phyloP scores from a whole-genome alignment of 1,140 invertebrate species.

The Adoxophyes honmai region DNA sequence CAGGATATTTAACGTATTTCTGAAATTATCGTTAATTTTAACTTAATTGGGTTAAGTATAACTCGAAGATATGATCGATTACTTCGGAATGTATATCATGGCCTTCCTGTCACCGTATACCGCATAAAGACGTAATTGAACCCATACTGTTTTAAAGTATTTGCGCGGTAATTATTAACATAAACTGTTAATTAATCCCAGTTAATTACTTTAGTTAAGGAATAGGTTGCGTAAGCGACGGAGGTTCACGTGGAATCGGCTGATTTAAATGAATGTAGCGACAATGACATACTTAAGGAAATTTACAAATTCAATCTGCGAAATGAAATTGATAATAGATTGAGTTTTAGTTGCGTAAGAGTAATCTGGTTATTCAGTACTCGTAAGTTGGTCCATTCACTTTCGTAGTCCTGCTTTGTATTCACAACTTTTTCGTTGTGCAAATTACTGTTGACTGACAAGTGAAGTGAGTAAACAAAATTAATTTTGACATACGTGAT shows the following conservation, averaged over 20 bases:
- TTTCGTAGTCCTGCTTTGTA: too few relatives aligned
- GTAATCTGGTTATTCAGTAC: too few relatives aligned
- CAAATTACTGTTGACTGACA: too few relatives aligned
- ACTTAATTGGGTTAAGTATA: background rate
- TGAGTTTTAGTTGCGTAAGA: too few relatives aligned
- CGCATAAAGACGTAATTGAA: too few relatives aligned
- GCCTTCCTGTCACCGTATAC: background rate
- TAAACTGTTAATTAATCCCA: too few relatives aligned
- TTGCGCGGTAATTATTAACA: too few relatives aligned
- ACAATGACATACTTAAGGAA: slow-evolving; percentile 1
- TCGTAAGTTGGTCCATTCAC: too few relatives aligned
- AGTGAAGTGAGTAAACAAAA: too few relatives aligned
- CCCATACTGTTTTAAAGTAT: too few relatives aligned
- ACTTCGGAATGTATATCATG: background rate
- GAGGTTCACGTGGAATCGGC: background rate
- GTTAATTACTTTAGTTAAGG: background rate
- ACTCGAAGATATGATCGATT: background rate
- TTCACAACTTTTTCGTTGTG: too few relatives aligned
- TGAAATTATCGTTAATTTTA: background rate
- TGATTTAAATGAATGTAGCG: background rate
- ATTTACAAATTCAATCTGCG: background rate
- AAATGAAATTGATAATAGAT: background rate
- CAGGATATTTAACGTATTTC: background rate
- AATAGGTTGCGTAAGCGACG: background rate
- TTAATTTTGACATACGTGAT: too few relatives aligned